Conservation (phyloP, 2,797 vertebrate genomes). For the Pipistrellus pygmaeus region DNA sequence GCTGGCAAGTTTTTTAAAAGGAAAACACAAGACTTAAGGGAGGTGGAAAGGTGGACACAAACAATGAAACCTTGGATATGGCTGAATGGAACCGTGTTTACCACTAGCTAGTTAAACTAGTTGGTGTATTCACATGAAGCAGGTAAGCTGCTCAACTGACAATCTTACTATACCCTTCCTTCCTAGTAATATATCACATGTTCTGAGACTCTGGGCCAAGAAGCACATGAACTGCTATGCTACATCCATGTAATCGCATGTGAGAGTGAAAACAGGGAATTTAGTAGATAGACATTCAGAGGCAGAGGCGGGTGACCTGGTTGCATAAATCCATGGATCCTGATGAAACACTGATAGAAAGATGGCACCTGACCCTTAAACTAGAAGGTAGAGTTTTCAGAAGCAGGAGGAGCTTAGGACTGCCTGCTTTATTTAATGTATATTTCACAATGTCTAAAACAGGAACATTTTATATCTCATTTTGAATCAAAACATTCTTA, state of each 20-base stretch:
- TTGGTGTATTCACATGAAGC: not conserved
- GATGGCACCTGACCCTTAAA: not conserved
- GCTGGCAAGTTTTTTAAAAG: not conserved
- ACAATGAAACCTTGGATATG: not conserved
- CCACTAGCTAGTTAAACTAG: not conserved
- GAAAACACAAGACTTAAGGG: not conserved
- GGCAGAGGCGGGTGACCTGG: not conserved
- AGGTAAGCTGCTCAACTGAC: not conserved
- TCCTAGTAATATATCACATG: not conserved
- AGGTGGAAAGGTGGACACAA: not conserved
- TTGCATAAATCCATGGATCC: not conserved
- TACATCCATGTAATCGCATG: not conserved
- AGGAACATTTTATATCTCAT: not conserved
- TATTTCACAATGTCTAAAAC: not conserved
- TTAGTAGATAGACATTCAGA: not conserved
- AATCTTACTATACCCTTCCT: not conserved
- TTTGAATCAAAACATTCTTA: constrained; percentile 43
- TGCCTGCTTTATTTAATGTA: not conserved
- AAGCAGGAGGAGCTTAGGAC: not conserved
- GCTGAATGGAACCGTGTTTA: not conserved
- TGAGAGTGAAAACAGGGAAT: not conserved
- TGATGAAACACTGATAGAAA: not conserved
- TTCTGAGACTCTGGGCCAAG: not conserved
- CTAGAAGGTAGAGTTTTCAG: not conserved
- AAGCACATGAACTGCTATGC: not conserved